Conservation (phyloP, 2,888 invertebrate species). For the Sarcophaga subvicina region DNA sequence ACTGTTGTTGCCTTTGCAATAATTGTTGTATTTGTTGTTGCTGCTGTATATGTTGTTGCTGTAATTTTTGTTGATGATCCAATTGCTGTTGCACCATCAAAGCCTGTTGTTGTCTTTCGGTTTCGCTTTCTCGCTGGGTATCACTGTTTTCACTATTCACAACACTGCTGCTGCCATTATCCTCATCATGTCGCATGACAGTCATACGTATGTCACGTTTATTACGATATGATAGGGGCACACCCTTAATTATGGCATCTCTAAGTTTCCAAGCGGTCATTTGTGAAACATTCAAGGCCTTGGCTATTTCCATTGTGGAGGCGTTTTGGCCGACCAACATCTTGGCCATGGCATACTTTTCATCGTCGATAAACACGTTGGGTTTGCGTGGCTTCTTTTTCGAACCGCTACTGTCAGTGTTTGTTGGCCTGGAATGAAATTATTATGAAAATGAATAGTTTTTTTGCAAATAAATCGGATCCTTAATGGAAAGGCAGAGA, state of each 20-base stretch:
- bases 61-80: constrained; percentile 68
- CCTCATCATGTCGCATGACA: constrained; percentile 53
- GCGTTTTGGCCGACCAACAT: constrained; percentile 79
- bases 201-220: constrained; percentile 73
- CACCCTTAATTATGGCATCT: constrained; percentile 80
- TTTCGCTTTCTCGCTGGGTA: constrained; percentile 52
- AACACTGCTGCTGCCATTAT: constrained; percentile 11
- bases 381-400: constrained; percentile 81
- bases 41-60: constrained; percentile 70
- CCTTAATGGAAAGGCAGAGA: too few species aligned
- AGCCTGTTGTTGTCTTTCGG: constrained; percentile 57
- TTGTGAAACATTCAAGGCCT: constrained; percentile 80
- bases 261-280: constrained; percentile 82
- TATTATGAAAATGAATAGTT: neutral
- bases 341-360: constrained; percentile 81
- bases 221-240: constrained; percentile 80
- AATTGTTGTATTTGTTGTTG: constrained; percentile 69
- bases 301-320: constrained; percentile 81
- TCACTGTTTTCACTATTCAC: constrained; percentile 48
- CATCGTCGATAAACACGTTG: constrained; percentile 81
- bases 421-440: constrained; percentile 34
- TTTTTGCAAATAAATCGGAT: neutral
- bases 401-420: constrained; percentile 47
- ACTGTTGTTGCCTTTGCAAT: constrained; percentile 66
- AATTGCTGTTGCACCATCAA: constrained; percentile 61